Conservation (phyloP, 2,113 vertebrate genomes). For the Chionis minor region DNA sequence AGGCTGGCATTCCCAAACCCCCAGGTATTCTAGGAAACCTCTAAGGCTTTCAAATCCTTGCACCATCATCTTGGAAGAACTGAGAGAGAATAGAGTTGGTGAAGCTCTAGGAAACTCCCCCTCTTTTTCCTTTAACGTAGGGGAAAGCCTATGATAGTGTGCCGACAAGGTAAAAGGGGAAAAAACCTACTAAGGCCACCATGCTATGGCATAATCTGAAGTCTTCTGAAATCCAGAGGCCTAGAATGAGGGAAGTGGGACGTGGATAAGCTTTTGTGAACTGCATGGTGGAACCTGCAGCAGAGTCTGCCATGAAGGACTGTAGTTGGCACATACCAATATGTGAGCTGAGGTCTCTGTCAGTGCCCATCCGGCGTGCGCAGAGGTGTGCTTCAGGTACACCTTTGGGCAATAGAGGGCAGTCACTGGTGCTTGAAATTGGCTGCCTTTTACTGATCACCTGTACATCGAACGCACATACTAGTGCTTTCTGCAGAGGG, state of each 20-base stretch:
- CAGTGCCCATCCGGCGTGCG: neutral
- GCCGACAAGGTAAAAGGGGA: neutral
- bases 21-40: neutral
- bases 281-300: neutral
- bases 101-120: neutral
- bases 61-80: neutral
- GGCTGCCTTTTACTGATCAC: neutral
- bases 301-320: neutral
- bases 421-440: neutral
- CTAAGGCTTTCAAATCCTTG: neutral
- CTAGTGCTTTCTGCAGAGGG: neutral
- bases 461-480: neutral
- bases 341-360: neutral
- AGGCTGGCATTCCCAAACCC: neutral
- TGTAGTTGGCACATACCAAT: neutral
- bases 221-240: neutral
- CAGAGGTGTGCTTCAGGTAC: neutral
- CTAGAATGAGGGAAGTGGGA: neutral
- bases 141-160: neutral
- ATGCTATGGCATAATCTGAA: neutral
- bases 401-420: neutral
- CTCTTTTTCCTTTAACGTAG: neutral
- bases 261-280: neutral
- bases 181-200: neutral
- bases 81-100: neutral